Evolutionary conservation across 2,797 vertebrate genomes (phyloP), one percentile per base, ranked within the genome.

Genomic region (Lemur catta): DNA sequence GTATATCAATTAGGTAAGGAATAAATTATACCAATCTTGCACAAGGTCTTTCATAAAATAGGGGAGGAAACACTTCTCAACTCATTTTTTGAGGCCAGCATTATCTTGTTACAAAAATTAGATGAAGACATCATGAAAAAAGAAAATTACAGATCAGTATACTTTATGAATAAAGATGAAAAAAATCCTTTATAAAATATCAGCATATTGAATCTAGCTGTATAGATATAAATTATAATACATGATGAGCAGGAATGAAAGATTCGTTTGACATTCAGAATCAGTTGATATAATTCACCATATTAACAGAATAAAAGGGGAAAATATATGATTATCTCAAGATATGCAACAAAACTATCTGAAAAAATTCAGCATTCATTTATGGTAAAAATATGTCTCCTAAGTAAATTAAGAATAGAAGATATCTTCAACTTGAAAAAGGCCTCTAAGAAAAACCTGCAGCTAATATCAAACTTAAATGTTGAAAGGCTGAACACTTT

Each of bases 21-120:
- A 67, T 43, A 69, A 74, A 69, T 63, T 69, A 50, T 91, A 76
- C 2, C 33, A 26, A 6, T 71, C 14, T 41, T 71, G 1, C 8
- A 35, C 30, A 84, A 38, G 75, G 11, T 57, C 43, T 35, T 91
- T 79, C 33, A 46, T 35, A 85, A 89, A 95, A 63, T 41, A 88
- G 6, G 87, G 28, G 43, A 46, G 43, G 46, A 65, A 87, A 48
- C 15, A 72, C 57, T 46, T 95, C 8, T 18, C 8, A 78, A 22
- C 35, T 78, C 61, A 88, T 52, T 43, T 74, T 96, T 88, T 69
- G 41, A 92, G 35, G 20, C 7, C 55, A 71, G 71, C 4, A 52
- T 95, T 97, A n/a, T 84, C 22, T 35, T 89, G 14, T 85, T 79
- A 93, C 63, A 82, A 59, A 89, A 89, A 87, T 89, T 82, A 6